Percentiles rank a stretch among this genome's conserved stretches.
Conservation (phyloP, 2,113 vertebrate species). For the Barbus barbus region DNA sequence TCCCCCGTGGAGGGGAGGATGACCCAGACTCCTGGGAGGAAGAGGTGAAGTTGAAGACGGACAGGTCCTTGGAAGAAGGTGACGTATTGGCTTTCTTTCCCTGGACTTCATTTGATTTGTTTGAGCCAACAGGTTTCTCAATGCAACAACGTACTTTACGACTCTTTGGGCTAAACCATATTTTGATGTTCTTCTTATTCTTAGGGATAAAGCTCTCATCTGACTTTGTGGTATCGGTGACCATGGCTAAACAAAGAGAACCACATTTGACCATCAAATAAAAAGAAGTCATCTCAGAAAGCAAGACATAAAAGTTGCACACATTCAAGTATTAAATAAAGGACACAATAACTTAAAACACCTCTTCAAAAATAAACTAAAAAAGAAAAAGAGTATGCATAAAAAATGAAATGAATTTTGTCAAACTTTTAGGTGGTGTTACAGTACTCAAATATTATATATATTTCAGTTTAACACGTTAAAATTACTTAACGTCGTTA, state of each 20-base stretch:
- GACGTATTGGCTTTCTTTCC: conserved; percentile 17
- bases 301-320: too few species aligned
- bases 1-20: conserved; percentile 49
- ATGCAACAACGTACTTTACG: conserved; percentile 82
- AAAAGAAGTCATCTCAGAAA: too few species aligned
- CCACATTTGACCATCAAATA: too few species aligned
- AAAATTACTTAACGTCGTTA: too few species aligned
- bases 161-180: conserved; percentile 92
- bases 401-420: too few species aligned
- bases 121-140: conserved; percentile 56
- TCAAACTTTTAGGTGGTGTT: too few species aligned
- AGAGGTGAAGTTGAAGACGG: conserved; percentile 80
- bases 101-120: background rate
- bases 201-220: conserved; percentile 45
- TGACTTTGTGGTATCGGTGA: conserved; percentile 5
- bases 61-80: conserved; percentile 56
- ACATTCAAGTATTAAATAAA: too few species aligned
- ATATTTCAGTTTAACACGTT: too few species aligned
- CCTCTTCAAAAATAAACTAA: too few species aligned
- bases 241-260: conserved; percentile 52
- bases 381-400: too few species aligned
- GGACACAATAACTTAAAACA: too few species aligned
- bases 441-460: too few species aligned
- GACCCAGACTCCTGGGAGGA: conserved; percentile 75
- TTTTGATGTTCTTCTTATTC: conserved; percentile 80